Evolutionary conservation across 2,113 vertebrate species (phyloP), one percentile per base, ranked within the genome.

Genomic region (Microtus oregoni): DNA sequence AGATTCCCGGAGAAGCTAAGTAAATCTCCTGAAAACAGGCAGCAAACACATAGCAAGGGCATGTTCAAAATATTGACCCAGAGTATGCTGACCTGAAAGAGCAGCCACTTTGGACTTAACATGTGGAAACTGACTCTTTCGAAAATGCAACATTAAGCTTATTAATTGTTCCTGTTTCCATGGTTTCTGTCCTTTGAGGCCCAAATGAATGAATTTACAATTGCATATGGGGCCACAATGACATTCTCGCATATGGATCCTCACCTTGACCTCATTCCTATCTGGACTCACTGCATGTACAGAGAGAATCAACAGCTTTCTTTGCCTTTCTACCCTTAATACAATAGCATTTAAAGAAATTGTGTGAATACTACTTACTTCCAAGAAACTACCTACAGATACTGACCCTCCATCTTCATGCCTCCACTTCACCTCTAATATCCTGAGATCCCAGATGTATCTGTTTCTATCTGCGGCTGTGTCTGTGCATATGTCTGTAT

Each of bases 61-160:
- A 83, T 55, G 58, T 90, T 73, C 58, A 77, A 88, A 91, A 47
- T 28, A 47, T 72, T 90, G 70, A 92, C 75, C 70, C 44, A 94
- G 52, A 20, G 5, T 13, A 32, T 14, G 8, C 32, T 90, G n/a
- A 72, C 77, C 86, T 90, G 76, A 50, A 95, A 73, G 75, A 72
- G 0, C 11, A 58, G 11, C 35, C 63, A 10, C 68, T 73, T 95
- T n/a, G 47, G 20, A 65, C 77, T 44, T 92, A 52, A 38, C 2
- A 58, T 1, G 0, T n/a, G 9, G 63, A 68, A 72, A 78, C 11
- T 38, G 38, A 72, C 2, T 20, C 19, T 8, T 50, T 20, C 3
- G 0, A 4, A 47, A 78, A 8, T 28, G 7, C 55, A 17, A 19
- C 20, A 8, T 5, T 72, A 75, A 89, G 19, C 52, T 90, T 38